A percentile compares a stretch with the other conserved stretches of the same genome.
These are phyloP conservation scores for Callipepla squamata DNA, from an alignment of 2,113 vertebrate genomes.

Conservation along the genomic window DNA sequence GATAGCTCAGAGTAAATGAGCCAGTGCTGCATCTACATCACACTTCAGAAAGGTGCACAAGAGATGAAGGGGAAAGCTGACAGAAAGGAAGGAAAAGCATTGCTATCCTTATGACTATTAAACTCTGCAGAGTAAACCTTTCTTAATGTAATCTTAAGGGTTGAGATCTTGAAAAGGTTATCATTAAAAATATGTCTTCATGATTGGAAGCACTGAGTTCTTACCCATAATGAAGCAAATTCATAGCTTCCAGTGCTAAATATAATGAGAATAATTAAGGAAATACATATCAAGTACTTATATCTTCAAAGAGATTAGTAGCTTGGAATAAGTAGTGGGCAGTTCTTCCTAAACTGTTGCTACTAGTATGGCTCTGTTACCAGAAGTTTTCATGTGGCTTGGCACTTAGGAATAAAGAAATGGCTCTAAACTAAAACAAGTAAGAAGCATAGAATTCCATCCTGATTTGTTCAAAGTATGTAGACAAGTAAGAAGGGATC, in stretches of 20 bases:
- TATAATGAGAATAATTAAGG: background rate
- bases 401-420: background rate
- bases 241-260: background rate
- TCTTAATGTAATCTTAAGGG: background rate
- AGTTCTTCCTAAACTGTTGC: background rate
- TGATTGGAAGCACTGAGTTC: background rate
- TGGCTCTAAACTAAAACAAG: background rate
- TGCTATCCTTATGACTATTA: background rate
- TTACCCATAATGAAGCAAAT: background rate
- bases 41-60: background rate
- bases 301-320: background rate
- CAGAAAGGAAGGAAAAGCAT: background rate
- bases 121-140: background rate
- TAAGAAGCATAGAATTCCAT: background rate
- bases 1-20: background rate
- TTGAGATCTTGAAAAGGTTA: background rate
- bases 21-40: background rate
- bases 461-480: background rate
- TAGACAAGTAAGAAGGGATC: background rate
- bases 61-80: background rate
- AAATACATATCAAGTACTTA: background rate
- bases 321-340: background rate
- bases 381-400: background rate
- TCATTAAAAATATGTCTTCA: background rate
- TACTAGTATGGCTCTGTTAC: background rate